Conservation (phyloP, 2,888 invertebrate species). For the Mactromeris polynyma region DNA sequence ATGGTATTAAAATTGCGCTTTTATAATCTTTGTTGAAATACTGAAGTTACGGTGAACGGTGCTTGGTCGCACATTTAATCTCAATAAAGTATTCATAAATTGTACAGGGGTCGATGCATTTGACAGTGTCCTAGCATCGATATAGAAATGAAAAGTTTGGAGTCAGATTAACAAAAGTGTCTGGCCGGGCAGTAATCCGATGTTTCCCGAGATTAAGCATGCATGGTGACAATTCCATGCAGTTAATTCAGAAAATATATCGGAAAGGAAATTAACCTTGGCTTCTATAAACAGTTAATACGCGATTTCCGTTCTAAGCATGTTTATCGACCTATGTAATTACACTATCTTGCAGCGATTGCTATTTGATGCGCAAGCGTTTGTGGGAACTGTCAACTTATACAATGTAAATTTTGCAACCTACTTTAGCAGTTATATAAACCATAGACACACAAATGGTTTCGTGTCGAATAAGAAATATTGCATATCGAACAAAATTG, state of each 20-base stretch:
- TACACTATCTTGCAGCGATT: background rate
- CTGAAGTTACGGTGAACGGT: constrained; percentile 12
- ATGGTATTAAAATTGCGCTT: constrained; percentile 57
- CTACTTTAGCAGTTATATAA: background rate
- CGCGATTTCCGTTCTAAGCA: background rate
- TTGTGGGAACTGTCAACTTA: background rate
- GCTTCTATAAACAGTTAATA: background rate
- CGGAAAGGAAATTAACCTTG: background rate
- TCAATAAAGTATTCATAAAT: constrained; percentile 65
- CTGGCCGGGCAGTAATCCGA: background rate
- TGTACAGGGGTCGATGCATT: constrained; percentile 60
- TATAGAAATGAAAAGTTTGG: constrained; percentile 13
- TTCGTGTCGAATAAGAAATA: background rate
- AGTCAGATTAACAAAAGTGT: constrained; percentile 2
- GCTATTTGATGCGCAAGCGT: background rate
- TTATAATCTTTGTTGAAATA: constrained; percentile 66
- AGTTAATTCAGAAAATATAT: background rate
- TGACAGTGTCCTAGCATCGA: constrained; percentile 51
- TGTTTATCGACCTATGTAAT: constrained; percentile 10
- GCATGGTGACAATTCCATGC: background rate
- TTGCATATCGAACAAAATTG: background rate
- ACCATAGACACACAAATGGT: background rate
- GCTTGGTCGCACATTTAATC: constrained; percentile 52
- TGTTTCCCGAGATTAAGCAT: constrained; percentile 5
- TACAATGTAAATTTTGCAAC: background rate